Percentiles rank a stretch among this genome's conserved stretches.
Evolutionary conservation across 2,888 invertebrate species (phyloP).

Genomic region (Pristionchus entomophagus): DNA sequence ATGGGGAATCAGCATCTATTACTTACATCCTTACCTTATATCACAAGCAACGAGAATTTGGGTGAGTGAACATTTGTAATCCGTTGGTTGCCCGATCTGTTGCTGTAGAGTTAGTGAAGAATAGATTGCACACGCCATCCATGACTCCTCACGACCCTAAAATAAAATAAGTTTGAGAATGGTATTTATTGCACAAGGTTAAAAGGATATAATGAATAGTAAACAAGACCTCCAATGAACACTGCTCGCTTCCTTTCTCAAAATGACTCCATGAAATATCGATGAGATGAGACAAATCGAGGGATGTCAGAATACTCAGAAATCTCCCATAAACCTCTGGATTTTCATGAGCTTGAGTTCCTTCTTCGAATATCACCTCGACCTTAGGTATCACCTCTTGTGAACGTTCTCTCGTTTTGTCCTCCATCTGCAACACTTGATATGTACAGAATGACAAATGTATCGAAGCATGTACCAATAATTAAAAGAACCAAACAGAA

Average conservation of each 20-base stretch:
- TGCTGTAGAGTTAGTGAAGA: slow-evolving; percentile 14
- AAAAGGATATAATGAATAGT: not conserved
- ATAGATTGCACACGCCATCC: slow-evolving; percentile 45
- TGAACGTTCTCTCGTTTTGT: not conserved
- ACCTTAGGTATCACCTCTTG: not conserved
- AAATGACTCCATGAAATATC: slow-evolving; percentile 35
- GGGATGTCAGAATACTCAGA: not conserved
- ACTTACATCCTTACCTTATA: not conserved
- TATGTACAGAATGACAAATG: too few species aligned
- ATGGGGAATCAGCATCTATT: not conserved
- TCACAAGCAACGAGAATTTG: slow-evolving; percentile 20
- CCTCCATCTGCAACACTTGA: not conserved
- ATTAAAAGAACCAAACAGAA: too few species aligned
- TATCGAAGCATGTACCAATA: too few species aligned
- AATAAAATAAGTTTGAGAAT: too few species aligned
- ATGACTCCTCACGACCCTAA: slow-evolving; percentile 1
- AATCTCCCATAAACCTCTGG: not conserved
- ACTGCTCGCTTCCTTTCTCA: slow-evolving; percentile 31
- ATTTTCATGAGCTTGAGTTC: not conserved
- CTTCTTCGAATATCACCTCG: not conserved
- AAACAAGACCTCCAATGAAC: slow-evolving; percentile 24
- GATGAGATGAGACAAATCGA: too few species aligned
- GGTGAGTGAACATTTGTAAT: slow-evolving; percentile 27
- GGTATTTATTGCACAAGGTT: too few species aligned
- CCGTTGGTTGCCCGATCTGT: slow-evolving; percentile 18